phyloP scores from a whole-genome alignment of 2,888 invertebrate species.

The Nomada hirtipes region DNA sequence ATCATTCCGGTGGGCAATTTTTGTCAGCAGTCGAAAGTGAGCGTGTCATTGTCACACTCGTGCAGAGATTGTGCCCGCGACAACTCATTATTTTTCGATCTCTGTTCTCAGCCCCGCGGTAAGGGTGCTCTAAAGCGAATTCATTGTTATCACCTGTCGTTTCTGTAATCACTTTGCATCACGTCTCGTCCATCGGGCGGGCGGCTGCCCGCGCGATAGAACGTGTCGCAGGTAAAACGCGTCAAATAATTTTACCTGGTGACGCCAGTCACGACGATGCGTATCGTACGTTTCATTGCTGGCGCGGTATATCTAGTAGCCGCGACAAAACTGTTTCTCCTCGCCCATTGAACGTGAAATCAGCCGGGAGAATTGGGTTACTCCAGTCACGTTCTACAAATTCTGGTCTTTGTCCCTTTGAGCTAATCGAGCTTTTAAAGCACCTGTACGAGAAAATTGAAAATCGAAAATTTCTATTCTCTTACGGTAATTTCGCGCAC shows the following conservation, averaged over 20 bases:
- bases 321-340: conserved; percentile 40
- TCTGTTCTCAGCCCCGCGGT: conserved; percentile 43
- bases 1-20: background rate
- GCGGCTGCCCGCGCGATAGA: conserved; percentile 22
- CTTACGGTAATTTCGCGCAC: conserved; percentile 8
- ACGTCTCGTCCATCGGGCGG: conserved; percentile 66
- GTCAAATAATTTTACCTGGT: conserved; percentile 72
- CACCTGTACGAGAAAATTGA: conserved; percentile 29
- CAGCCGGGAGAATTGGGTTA: conserved; percentile 42
- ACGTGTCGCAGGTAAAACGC: conserved; percentile 68
- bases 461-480: conserved; percentile 35
- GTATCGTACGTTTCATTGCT: conserved; percentile 38
- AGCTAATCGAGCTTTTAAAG: conserved; percentile 35
- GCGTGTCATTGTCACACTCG: background rate
- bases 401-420: conserved; percentile 23
- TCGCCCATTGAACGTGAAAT: conserved; percentile 29
- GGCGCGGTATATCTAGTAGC: conserved; percentile 5
- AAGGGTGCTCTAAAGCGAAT: conserved; percentile 60
- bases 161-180: conserved; percentile 74
- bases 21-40: background rate
- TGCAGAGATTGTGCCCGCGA: background rate
- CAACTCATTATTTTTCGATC: conserved; percentile 24
- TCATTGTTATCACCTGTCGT: conserved; percentile 75
- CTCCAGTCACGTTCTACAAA: conserved; percentile 25
- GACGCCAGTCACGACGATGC: conserved; percentile 50